phyloP scores from a whole-genome alignment of 1,140 invertebrate species.

The Tribolium madens region DNA sequence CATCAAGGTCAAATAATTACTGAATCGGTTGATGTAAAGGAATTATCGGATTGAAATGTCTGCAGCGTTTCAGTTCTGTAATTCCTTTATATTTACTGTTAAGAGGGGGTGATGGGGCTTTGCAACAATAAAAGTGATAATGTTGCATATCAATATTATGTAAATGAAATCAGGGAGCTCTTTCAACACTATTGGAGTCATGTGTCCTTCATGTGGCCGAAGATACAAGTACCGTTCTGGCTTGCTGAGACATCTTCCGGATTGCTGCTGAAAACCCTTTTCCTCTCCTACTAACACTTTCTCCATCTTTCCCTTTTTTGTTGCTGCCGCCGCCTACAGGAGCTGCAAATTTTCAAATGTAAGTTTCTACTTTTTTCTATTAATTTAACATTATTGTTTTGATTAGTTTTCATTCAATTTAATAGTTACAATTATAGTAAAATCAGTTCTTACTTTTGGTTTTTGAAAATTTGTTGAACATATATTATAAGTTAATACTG shows the following conservation, averaged over 20 bases:
- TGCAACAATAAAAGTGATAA: neutral
- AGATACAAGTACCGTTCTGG: conserved; percentile 46
- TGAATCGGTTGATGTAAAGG: neutral
- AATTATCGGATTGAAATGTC: neutral
- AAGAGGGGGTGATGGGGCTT: conserved; percentile 17
- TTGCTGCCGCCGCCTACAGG: neutral
- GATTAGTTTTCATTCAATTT: too few relatives aligned
- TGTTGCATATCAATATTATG: conserved; percentile 9
- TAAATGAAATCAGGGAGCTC: neutral
- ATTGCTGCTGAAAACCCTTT: conserved; percentile 31
- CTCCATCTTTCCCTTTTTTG: neutral
- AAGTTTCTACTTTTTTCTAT: conserved; percentile 14
- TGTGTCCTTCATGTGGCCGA: conserved; percentile 41
- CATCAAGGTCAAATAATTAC: neutral
- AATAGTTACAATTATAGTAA: neutral
- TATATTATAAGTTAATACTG: neutral
- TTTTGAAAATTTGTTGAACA: neutral
- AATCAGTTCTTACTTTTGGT: neutral
- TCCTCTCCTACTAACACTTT: neutral
- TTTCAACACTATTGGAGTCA: conserved; percentile 15
- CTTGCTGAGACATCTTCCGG: conserved; percentile 44
- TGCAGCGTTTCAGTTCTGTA: conserved; percentile 16
- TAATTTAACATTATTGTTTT: too few relatives aligned
- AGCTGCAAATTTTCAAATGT: neutral
- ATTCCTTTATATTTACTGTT: conserved; percentile 1